Evolutionary conservation across 2,888 invertebrate species (phyloP).

Genomic region (Pecten maximus): DNA sequence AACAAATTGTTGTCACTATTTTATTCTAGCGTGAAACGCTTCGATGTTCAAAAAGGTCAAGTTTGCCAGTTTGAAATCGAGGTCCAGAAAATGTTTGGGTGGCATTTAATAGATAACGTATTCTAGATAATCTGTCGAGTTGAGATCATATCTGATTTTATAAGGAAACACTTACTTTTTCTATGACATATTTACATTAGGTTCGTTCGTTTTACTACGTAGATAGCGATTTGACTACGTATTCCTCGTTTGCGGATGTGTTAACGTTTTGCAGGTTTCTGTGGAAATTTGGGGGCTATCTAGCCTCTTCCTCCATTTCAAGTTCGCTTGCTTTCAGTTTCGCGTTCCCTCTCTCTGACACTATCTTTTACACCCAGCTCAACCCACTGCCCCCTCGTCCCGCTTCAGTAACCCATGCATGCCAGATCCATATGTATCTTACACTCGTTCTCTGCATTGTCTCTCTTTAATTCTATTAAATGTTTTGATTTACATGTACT

Average conservation of each 20-base stretch:
- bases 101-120: neutral
- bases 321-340: too few relatives aligned
- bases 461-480: too few relatives aligned
- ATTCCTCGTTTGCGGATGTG: neutral
- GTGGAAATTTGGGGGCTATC: neutral
- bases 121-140: neutral
- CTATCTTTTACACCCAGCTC: too few relatives aligned
- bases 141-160: neutral
- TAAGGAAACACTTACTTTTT: conserved; percentile 1
- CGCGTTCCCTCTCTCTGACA: neutral
- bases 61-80: neutral
- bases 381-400: too few relatives aligned
- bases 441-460: too few relatives aligned
- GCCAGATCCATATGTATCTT: too few relatives aligned
- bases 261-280: neutral
- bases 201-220: neutral
- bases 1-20: conserved; percentile 19
- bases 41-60: neutral
- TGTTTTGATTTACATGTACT: too few relatives aligned
- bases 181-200: neutral
- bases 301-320: neutral
- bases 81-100: neutral
- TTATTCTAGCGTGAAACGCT: neutral
- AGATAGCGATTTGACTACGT: neutral
- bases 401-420: too few relatives aligned